These are phyloP conservation scores for Acanthosepion esculentum DNA, from an alignment of 2,888 invertebrate genomes.

Conservation along the genomic window DNA sequence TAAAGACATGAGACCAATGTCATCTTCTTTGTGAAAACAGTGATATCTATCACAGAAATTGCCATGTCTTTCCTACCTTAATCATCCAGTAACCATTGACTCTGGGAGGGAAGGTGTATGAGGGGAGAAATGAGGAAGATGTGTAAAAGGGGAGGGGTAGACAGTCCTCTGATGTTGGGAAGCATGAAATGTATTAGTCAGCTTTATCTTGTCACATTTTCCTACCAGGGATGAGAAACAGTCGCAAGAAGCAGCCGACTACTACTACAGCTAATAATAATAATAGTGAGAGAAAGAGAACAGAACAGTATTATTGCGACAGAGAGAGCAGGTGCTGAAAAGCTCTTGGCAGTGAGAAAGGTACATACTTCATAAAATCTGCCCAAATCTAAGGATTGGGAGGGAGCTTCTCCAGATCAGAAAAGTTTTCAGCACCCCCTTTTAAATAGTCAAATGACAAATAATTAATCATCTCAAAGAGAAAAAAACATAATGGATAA, in stretches of 20 bases:
- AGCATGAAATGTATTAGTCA: slow-evolving; percentile 1
- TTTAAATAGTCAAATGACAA: no score
- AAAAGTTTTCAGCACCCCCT: no score
- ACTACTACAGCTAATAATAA: background rate
- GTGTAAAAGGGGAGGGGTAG: background rate
- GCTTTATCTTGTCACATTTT: background rate
- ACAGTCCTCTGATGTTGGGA: background rate
- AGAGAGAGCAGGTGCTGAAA: no score
- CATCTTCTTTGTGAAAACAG: slow-evolving; percentile 3
- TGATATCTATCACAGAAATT: background rate
- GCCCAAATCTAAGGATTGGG: no score
- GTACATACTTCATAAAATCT: no score
- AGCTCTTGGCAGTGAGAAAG: no score
- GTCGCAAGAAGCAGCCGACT: background rate
- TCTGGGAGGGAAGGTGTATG: background rate
- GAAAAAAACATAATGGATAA: background rate
- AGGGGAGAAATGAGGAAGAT: background rate
- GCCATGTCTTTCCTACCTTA: background rate
- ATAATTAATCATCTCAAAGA: background rate
- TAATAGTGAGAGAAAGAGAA: background rate
- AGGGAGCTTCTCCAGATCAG: no score
- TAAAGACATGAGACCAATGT: background rate
- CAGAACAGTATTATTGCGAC: no score
- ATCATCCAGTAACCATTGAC: background rate
- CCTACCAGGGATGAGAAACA: background rate